phyloP scores from a whole-genome alignment of 1,140 invertebrate species.

The Apis cerana region DNA sequence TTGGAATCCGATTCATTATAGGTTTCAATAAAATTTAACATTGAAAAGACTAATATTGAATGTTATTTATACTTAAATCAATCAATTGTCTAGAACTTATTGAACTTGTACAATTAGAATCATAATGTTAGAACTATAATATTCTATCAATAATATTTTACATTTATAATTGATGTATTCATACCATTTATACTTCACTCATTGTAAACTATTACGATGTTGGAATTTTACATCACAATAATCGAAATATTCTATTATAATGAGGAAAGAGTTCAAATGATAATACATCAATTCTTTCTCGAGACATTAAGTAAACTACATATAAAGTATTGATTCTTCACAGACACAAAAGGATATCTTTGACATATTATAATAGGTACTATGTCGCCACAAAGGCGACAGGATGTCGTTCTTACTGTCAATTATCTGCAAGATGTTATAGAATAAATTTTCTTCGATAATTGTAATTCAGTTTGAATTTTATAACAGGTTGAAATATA shows the following conservation, averaged over 20 bases:
- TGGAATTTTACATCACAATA: neutral
- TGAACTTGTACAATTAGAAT: no score
- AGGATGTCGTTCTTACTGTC: conserved; percentile 26
- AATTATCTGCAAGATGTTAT: neutral
- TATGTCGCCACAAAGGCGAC: neutral
- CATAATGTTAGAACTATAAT: neutral
- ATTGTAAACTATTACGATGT: neutral
- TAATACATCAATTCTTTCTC: neutral
- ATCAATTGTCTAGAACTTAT: no score
- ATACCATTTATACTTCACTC: neutral
- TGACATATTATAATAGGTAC: neutral
- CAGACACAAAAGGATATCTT: neutral
- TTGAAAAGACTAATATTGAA: neutral
- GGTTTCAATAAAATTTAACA: neutral
- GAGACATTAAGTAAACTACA: neutral
- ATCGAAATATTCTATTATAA: neutral
- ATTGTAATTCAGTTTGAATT: neutral
- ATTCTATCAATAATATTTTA: neutral
- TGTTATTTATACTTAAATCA: no score
- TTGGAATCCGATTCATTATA: neutral
- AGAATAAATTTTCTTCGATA: neutral
- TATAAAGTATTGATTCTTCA: neutral
- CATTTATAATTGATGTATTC: neutral
- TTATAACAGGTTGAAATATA: neutral
- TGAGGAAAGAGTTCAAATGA: neutral